Base-by-base conservation (phyloP, 2,113 vertebrate genomes). In the Morphnarchus princeps region DNA sequence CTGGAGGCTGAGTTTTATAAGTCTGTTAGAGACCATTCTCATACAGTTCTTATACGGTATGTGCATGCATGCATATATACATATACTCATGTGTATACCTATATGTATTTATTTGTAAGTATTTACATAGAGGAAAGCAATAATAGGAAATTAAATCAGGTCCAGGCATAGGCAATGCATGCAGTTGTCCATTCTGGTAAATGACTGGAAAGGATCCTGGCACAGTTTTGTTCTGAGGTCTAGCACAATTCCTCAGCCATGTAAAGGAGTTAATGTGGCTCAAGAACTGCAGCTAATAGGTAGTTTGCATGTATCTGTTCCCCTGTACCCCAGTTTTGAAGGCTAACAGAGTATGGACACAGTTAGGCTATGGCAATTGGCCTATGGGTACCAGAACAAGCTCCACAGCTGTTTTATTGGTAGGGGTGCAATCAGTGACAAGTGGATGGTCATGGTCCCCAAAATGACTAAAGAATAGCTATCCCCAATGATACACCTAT, bases 391-490 rank as follows among this genome's bases (percentile, higher is more conserved):
- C 24, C n/a, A 63, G 55, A 89, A 55, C 7, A 74, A 92, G 36
- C 21, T 80, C 11, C 54, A 73, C 1, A 0, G 0, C 8, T 42
- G 0, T 28, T 89, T 67, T 50, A 55, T 54, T 55, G 3, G 3
- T 38, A 24, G 28, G 13, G 22, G 13, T 47, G 11, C 14, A 50
- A 40, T 78, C 29, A 76, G 9, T 1, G 4, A 50, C 13, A 57
- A 34, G 32, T 31, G 6, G 20, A 69, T 52, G 6, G 9, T 54
- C 26, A 29, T 6, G 7, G 13, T 22, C 26, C 13, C 4, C n/a
- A 40, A 43, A 84, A 71, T 47, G 16, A 29, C 18, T 31, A 40
- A 81, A 47, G 1, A 21, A 26, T 13, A 82, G 2, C 12, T 40
- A 13, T 36, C 10, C 10, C 32, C 5, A 3, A 42, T n/a, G n/a